A percentile compares a stretch with the other conserved stretches of the same genome.
phyloP scores from a whole-genome alignment of 1,140 invertebrate species.

The Palaemon carinicauda region DNA sequence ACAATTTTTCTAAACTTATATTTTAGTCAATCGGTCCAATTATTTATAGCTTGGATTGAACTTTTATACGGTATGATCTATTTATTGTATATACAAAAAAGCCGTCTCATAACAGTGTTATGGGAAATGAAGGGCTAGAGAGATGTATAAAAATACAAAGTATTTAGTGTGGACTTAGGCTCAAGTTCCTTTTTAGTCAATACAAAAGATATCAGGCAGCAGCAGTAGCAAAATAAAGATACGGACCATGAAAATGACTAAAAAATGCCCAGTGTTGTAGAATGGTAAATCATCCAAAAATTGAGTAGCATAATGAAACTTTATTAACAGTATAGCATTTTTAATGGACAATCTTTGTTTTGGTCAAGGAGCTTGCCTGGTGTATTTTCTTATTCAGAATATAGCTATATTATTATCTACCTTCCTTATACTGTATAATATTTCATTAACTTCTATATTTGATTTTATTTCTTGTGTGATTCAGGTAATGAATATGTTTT shows the following conservation, averaged over 20 bases:
- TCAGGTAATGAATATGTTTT: too few species aligned
- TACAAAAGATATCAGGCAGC: neutral
- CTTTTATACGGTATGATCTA: slow-evolving; percentile 24
- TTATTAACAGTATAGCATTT: too few species aligned
- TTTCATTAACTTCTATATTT: too few species aligned
- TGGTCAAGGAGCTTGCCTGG: too few species aligned
- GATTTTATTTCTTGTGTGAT: too few species aligned
- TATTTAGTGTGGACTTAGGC: neutral
- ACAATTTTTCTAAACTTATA: too few species aligned
- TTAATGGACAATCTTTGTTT: too few species aligned
- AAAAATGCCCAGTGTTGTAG: neutral
- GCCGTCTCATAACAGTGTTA: slow-evolving; percentile 8
- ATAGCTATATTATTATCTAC: too few species aligned
- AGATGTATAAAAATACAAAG: slow-evolving; percentile 4
- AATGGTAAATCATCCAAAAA: neutral
- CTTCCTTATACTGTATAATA: too few species aligned
- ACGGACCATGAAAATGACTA: neutral
- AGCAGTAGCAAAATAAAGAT: neutral
- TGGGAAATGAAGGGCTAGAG: slow-evolving; percentile 18
- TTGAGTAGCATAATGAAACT: neutral
- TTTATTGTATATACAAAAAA: neutral
- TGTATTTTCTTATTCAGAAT: too few species aligned
- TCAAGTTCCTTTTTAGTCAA: neutral
- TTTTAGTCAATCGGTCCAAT: neutral
- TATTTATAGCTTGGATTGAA: neutral